A percentile compares a stretch with the other conserved stretches of the same genome.
These are phyloP conservation scores for Lepus oiostolus DNA, from an alignment of 2,797 vertebrate species.

Conservation along the genomic window DNA sequence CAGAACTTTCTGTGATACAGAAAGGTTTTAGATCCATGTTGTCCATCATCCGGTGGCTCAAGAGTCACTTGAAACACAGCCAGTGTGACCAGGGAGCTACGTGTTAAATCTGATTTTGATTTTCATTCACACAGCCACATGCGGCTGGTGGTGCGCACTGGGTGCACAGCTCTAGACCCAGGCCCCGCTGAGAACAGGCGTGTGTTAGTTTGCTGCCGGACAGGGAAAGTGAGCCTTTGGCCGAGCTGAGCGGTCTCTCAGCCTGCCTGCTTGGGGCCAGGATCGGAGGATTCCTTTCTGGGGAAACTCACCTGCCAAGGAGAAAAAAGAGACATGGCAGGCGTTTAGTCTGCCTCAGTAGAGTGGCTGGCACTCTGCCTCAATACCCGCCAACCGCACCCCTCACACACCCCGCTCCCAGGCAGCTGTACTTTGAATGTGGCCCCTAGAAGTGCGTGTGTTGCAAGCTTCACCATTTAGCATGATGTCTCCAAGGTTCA, in stretches of 20 bases:
- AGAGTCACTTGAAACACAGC: neutral
- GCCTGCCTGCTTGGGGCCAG: neutral
- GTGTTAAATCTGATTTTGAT: neutral
- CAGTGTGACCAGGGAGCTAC: neutral
- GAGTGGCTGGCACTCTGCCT: neutral
- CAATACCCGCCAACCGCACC: accelerated
- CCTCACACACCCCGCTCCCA: accelerated
- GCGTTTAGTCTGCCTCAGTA: too few species aligned
- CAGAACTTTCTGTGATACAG: neutral
- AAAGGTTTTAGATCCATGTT: neutral
- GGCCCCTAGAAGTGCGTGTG: neutral
- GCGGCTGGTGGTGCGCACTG: neutral
- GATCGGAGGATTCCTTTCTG: neutral
- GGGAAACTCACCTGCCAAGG: neutral
- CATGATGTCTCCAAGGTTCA: too few species aligned
- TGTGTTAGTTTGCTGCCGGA: neutral
- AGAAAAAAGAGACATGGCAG: neutral
- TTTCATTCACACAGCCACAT: neutral
- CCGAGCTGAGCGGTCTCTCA: neutral
- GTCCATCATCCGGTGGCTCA: neutral
- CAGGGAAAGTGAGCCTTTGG: neutral
- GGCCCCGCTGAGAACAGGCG: neutral
- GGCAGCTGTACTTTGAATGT: neutral
- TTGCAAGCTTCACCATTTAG: too few species aligned
- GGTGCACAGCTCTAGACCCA: neutral